Evolutionary conservation across 1,140 invertebrate genomes (phyloP).

Genomic region (Cyphomyrmex costatus): DNA sequence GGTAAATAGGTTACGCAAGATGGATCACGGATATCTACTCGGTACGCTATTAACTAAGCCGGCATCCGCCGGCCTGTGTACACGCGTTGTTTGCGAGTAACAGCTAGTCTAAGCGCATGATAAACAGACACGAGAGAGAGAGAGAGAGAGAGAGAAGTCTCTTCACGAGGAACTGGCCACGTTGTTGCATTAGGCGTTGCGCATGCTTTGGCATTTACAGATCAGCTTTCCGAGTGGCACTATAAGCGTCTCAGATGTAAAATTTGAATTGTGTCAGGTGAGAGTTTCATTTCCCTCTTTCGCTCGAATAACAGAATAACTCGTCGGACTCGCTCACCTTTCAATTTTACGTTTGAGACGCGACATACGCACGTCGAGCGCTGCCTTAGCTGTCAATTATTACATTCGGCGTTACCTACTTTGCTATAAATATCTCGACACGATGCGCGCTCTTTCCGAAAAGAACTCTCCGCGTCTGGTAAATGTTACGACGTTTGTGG

Average conservation of each 20-base stretch:
- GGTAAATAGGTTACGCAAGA: slow-evolving; percentile 84
- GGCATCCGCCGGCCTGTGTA: slow-evolving; percentile 3
- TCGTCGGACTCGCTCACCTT: neutral
- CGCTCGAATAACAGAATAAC: neutral
- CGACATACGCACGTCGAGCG: neutral
- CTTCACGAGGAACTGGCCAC: neutral
- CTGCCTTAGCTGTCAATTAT: slow-evolving; percentile 6
- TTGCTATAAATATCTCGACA: slow-evolving; percentile 21
- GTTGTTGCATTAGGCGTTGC: neutral
- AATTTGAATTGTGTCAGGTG: neutral
- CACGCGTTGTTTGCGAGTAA: slow-evolving; percentile 10
- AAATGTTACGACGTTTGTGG: slow-evolving; percentile 29
- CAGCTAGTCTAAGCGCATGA: slow-evolving; percentile 44
- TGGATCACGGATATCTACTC: slow-evolving; percentile 78
- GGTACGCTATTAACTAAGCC: slow-evolving; percentile 65
- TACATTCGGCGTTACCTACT: neutral
- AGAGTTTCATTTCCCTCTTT: neutral
- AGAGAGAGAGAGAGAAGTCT: slow-evolving; percentile 31
- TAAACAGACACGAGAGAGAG: slow-evolving; percentile 32
- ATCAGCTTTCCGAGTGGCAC: slow-evolving; percentile 4
- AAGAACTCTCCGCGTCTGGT: slow-evolving; percentile 13
- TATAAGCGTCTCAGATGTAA: neutral
- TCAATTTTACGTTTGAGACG: neutral
- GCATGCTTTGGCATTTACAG: slow-evolving; percentile 12
- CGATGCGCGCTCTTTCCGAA: slow-evolving; percentile 15